Percentiles rank a stretch among this genome's conserved stretches.
phyloP scores from a whole-genome alignment of 37 sponge, comb jelly and placozoan genomes.

The Ephydatia muelleri region DNA sequence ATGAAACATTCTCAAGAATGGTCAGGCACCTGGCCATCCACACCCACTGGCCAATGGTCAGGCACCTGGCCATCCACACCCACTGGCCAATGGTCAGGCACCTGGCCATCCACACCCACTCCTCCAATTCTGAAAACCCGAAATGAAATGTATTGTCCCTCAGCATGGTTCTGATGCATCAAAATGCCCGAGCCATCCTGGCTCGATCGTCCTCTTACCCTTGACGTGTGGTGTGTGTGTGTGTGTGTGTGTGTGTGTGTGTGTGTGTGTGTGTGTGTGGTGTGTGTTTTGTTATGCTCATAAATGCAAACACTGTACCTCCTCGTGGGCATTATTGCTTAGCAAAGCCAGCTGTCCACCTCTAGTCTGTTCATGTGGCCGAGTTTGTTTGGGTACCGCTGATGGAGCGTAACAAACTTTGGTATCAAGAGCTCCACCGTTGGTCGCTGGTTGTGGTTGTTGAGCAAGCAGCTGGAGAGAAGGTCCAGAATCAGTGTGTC shows the following conservation, averaged over 20 bases:
- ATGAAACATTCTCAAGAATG: too few species aligned
- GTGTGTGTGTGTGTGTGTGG: background rate
- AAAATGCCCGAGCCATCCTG: too few species aligned
- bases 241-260: conserved; percentile 19
- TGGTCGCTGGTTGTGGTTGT: conserved; percentile 27
- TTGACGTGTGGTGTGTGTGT: conserved; percentile 50
- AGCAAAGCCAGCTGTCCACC: conserved; percentile 10
- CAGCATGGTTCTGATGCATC: conserved; percentile 1
- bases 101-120: too few species aligned
- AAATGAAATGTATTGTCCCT: background rate
- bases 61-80: too few species aligned
- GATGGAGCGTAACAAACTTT: background rate
- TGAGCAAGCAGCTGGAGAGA: conserved; percentile 20
- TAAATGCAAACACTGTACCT: background rate
- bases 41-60: too few species aligned
- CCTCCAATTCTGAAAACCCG: too few species aligned
- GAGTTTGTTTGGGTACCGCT: background rate
- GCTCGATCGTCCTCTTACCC: too few species aligned
- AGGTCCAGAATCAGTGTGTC: conserved; percentile 2
- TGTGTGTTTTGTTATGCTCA: background rate
- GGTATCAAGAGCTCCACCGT: background rate
- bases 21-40: too few species aligned
- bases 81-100: too few species aligned
- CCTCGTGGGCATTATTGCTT: background rate
- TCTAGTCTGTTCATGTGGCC: conserved; percentile 33